Conservation (phyloP, 2,113 vertebrate species). For the Semnornis frantzii region DNA sequence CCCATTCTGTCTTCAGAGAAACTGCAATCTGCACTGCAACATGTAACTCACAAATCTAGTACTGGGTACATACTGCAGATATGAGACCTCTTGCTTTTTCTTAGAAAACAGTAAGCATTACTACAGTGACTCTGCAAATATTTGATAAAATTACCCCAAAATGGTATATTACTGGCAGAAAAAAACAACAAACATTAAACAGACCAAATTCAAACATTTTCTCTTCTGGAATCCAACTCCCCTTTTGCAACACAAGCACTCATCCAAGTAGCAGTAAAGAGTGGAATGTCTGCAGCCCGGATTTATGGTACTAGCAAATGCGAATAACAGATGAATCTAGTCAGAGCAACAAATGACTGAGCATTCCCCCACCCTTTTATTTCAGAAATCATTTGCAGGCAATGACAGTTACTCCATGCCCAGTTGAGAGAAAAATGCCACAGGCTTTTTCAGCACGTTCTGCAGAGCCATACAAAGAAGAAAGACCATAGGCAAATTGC, state of each 20-base stretch:
- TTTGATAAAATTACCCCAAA: not conserved
- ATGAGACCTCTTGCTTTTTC: not conserved
- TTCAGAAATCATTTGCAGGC: not conserved
- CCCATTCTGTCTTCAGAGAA: constrained; percentile 38
- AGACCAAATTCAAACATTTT: not conserved
- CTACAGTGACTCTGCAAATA: not conserved
- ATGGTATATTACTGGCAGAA: not conserved
- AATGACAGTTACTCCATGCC: not conserved
- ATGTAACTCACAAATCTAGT: not conserved
- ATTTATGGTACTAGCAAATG: not conserved
- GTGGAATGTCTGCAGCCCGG: not conserved
- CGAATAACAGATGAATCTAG: not conserved
- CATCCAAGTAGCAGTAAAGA: not conserved
- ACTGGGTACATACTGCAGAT: not conserved
- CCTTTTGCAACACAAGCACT: not conserved
- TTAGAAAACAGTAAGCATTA: not conserved
- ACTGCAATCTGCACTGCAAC: not conserved
- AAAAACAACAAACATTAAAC: not conserved
- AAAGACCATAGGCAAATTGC: not conserved
- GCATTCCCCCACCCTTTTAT: not conserved
- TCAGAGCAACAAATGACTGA: not conserved
- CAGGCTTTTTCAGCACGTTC: not conserved
- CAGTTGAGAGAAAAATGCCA: not conserved
- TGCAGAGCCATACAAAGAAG: not conserved
- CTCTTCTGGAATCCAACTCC: not conserved